Evolutionary conservation across 2,113 vertebrate species (phyloP), one percentile per base, ranked within the genome.

Genomic region (Lepisosteus osseus): DNA sequence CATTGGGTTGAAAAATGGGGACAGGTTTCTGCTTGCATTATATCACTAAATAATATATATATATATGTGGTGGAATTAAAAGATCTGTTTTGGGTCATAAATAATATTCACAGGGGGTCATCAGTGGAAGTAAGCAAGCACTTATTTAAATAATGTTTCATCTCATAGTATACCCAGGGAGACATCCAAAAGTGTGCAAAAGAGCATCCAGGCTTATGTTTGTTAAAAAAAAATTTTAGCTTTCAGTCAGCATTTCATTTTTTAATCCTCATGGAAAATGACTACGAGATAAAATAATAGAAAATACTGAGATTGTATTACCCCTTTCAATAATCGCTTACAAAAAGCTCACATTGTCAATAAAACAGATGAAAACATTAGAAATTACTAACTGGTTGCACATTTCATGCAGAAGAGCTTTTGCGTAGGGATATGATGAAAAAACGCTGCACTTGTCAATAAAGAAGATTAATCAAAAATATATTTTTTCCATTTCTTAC

Each of bases 101-200:
- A 97, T 97, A 96, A 95, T 93, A 93, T 94, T 96, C 94, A 92
- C 93, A 93, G 87, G 89, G 93, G 93, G 93, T 93, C 90, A 93
- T 90, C 89, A 92, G 91, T 94, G 91, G 91, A 94, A 91, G 80
- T 91, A 89, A 93, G 90, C 91, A 82, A 91, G 90, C 92, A 93
- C 91, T 89, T 93, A 94, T 96, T 95, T 94, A 94, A 92, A 95
- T 97, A 95, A 91, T 88, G 89, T 94, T 93, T 95, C 93, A 93
- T 94, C 88, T 87, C 82, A 70, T 73, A 80, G 80, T 89, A 86
- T 87, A 82, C 91, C 92, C 78, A 78, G 86, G 75, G 84, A 86
- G 85, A 85, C 87, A 91, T 94, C 92, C 90, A 88, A 86, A 86
- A 93, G 94, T 94, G 94, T 93, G 93, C 90, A 95, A 94, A 95